Percentiles rank a stretch among this genome's conserved stretches.
phyloP scores from a whole-genome alignment of 2,888 invertebrate genomes.

The Limnephilus lunatus region DNA sequence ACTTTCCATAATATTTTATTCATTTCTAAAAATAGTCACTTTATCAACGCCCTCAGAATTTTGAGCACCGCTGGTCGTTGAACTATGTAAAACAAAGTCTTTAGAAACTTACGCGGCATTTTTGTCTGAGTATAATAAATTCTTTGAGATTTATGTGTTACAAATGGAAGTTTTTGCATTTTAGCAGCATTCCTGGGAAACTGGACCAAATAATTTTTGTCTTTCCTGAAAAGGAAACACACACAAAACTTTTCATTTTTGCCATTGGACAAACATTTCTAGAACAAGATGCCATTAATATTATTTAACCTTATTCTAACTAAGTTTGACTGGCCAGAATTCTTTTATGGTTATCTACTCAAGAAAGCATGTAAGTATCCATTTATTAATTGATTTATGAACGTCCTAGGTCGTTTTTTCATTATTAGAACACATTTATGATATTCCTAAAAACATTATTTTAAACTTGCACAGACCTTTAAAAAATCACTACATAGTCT shows the following conservation, averaged over 20 bases:
- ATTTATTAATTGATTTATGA: not conserved
- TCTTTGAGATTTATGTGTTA: constrained; percentile 40
- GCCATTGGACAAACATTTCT: not conserved
- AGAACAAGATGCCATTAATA: not conserved
- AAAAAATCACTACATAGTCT: too few species aligned
- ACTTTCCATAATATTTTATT: too few species aligned
- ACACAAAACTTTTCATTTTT: not conserved
- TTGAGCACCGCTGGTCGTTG: constrained; percentile 24
- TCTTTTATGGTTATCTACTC: not conserved
- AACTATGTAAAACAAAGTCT: constrained; percentile 41
- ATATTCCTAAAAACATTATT: too few species aligned
- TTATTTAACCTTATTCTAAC: not conserved
- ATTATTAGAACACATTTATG: too few species aligned
- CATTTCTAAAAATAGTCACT: too few species aligned
- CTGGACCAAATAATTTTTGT: constrained; percentile 7
- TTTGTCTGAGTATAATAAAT: constrained; percentile 48
- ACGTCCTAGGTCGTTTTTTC: not conserved
- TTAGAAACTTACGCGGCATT: constrained; percentile 32
- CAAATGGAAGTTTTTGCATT: constrained; percentile 52
- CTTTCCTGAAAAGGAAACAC: not conserved
- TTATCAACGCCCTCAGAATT: not conserved
- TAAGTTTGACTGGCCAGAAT: not conserved
- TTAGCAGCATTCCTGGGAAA: constrained; percentile 35
- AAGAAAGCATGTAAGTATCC: not conserved
- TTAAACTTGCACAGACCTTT: too few species aligned